A percentile compares a stretch with the other conserved stretches of the same genome.
Conservation (phyloP, 2,888 invertebrate species). For the Oligia strigilis region DNA sequence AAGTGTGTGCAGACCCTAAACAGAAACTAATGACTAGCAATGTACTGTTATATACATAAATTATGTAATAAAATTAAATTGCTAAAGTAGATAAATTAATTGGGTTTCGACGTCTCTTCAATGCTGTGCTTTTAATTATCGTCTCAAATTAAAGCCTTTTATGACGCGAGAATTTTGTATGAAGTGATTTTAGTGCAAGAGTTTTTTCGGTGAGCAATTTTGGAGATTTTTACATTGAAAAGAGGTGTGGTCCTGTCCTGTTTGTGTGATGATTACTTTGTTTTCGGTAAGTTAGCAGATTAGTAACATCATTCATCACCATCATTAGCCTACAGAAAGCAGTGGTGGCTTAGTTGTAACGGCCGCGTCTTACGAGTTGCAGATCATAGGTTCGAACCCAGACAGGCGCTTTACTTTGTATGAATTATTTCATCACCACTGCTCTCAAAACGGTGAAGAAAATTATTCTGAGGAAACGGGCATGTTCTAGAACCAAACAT, state of each 20-base stretch:
- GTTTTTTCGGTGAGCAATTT: neutral
- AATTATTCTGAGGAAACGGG: no score
- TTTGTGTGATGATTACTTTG: neutral
- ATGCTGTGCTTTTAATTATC: slow-evolving; percentile 56
- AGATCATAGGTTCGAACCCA: no score
- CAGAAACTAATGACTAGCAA: slow-evolving; percentile 53
- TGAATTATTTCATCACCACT: no score
- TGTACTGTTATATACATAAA: slow-evolving; percentile 69
- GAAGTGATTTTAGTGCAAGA: slow-evolving; percentile 11
- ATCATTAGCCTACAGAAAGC: neutral
- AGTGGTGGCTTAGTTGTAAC: no score
- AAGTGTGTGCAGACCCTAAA: slow-evolving; percentile 57
- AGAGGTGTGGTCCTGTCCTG: neutral
- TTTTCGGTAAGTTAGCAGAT: neutral
- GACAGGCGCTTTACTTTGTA: no score
- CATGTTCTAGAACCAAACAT: no score
- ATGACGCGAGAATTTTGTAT: slow-evolving; percentile 38
- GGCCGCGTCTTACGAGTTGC: no score
- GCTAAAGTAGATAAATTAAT: slow-evolving; percentile 68
- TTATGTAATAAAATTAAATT: slow-evolving; percentile 70
- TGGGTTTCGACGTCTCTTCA: slow-evolving; percentile 58
- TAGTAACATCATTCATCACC: neutral
- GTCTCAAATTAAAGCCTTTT: slow-evolving; percentile 49
- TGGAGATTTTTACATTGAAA: neutral
- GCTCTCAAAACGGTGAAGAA: no score